Conservation (phyloP, 2,888 invertebrate genomes). For the Prosapia bicincta region DNA sequence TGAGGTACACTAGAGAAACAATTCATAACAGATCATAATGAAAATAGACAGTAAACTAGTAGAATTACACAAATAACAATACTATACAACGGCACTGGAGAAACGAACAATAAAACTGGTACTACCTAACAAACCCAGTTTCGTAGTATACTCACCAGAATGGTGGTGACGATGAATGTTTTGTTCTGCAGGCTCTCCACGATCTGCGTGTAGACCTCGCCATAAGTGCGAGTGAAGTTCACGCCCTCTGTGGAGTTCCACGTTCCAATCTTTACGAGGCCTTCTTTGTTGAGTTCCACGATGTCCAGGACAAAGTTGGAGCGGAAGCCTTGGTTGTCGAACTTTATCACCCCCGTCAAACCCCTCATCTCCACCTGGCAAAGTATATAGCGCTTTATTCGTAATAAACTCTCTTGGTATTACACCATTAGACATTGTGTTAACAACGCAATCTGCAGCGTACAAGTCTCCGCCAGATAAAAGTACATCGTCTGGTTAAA, state of each 20-base stretch:
- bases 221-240: conserved; percentile 81
- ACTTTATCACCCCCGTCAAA: conserved; percentile 88
- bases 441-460: no score
- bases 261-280: conserved; percentile 78
- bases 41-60: no score
- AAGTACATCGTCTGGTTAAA: no score
- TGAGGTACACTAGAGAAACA: no score
- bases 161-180: conserved; percentile 86
- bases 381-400: conserved; percentile 34
- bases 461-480: no score
- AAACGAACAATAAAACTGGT: no score
- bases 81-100: no score
- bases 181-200: conserved; percentile 89
- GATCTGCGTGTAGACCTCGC: conserved; percentile 81
- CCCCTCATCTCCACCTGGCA: conserved; percentile 91
- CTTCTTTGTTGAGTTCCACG: conserved; percentile 81
- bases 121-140: no score
- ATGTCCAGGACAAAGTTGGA: conserved; percentile 90
- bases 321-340: conserved; percentile 91
- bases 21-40: no score
- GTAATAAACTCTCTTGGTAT: neutral
- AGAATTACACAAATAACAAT: no score
- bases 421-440: neutral
- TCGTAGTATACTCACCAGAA: conserved; percentile 79
- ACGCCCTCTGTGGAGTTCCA: conserved; percentile 88